phyloP scores from a whole-genome alignment of 1,140 invertebrate genomes.

The Oncopeltus fasciatus region DNA sequence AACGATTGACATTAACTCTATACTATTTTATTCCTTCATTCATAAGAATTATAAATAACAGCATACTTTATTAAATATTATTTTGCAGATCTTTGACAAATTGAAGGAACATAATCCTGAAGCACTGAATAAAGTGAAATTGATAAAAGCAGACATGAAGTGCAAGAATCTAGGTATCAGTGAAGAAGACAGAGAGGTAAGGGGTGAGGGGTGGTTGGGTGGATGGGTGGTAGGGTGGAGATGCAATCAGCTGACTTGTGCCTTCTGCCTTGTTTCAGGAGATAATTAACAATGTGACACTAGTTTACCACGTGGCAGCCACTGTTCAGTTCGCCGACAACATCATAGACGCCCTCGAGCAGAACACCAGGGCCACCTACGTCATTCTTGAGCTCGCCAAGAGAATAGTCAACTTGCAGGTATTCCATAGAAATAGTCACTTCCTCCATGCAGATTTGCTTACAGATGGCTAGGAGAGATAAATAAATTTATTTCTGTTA shows the following conservation, averaged over 20 bases:
- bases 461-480: too few relatives aligned
- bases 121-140: not conserved
- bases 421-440: not conserved
- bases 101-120: not conserved
- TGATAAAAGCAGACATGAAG: not conserved
- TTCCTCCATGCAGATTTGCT: too few relatives aligned
- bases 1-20: too few relatives aligned
- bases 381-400: not conserved
- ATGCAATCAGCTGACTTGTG: too few relatives aligned
- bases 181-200: not conserved
- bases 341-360: not conserved
- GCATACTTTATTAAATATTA: too few relatives aligned
- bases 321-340: not conserved
- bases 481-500: not conserved
- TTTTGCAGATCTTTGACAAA: conserved; percentile 1
- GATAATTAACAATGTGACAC: not conserved
- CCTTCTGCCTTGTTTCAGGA: not conserved
- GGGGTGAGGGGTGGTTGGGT: too few relatives aligned
- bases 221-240: too few relatives aligned
- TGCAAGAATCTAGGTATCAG: not conserved
- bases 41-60: too few relatives aligned
- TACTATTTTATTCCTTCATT: too few relatives aligned
- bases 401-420: not conserved
- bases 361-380: not conserved
- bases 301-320: not conserved